Percentiles rank a stretch among this genome's conserved stretches.
Evolutionary conservation across 2,888 invertebrate genomes (phyloP).

Genomic region (Meteorus colon): DNA sequence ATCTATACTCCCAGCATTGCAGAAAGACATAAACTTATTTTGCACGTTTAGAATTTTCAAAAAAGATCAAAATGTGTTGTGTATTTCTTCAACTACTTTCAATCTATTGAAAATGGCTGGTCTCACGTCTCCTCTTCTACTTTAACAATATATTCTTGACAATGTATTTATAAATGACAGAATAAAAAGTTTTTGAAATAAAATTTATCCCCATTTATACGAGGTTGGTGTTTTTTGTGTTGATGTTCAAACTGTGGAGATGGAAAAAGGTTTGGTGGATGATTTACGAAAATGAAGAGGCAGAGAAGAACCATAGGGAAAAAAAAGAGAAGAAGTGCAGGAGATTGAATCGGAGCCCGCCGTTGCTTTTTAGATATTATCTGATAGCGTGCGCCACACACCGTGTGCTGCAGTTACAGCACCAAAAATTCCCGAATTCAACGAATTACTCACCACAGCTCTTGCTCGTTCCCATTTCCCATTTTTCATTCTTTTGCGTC

Average conservation of each 20-base stretch:
- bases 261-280: conserved; percentile 10
- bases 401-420: conserved; percentile 14
- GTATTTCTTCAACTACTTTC: no score
- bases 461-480: background rate
- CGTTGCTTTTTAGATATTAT: conserved; percentile 37
- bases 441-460: conserved; percentile 28
- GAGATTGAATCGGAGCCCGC: conserved; percentile 4
- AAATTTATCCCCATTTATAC: no score
- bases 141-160: no score
- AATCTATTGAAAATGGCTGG: no score
- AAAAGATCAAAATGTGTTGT: no score
- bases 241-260: no score
- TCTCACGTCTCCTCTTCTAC: no score
- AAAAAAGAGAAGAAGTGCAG: background rate
- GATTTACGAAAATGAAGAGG: conserved; percentile 13
- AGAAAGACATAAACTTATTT: conserved; percentile 13
- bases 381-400: background rate
- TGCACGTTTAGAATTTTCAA: background rate
- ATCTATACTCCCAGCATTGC: conserved; percentile 5
- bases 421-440: conserved; percentile 26
- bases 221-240: no score
- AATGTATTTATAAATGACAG: no score
- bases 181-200: no score
- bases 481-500: background rate
- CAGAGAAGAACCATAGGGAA: background rate